Percentiles rank a stretch among this genome's conserved stretches.
phyloP scores from a whole-genome alignment of 1,140 invertebrate species.

The Philaenus spumarius region DNA sequence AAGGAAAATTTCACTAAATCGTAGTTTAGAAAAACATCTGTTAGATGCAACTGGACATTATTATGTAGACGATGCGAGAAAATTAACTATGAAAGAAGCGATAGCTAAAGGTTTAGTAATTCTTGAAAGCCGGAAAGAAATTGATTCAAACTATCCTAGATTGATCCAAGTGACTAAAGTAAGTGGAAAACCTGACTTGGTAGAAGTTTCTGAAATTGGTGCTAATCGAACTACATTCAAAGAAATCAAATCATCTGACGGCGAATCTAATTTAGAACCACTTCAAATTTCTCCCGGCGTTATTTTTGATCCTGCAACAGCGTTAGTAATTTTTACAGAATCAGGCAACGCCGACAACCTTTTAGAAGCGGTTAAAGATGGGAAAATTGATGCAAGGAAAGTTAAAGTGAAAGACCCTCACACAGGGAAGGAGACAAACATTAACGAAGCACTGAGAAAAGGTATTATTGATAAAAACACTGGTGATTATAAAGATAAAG shows the following conservation, averaged over 20 bases:
- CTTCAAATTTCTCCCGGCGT: constrained; percentile 58
- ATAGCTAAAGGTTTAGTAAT: constrained; percentile 60
- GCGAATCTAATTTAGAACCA: constrained; percentile 50
- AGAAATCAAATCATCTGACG: constrained; percentile 43
- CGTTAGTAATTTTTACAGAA: constrained; percentile 62
- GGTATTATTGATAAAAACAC: constrained; percentile 68
- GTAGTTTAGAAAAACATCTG: constrained; percentile 70
- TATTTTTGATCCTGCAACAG: constrained; percentile 67
- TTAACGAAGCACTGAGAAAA: constrained; percentile 67
- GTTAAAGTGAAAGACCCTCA: constrained; percentile 69
- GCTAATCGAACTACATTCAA: constrained; percentile 37
- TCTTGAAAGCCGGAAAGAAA: constrained; percentile 46
- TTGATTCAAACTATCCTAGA: constrained; percentile 45
- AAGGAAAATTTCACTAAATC: constrained; percentile 59
- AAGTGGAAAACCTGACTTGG: constrained; percentile 54
- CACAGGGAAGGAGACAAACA: constrained; percentile 58
- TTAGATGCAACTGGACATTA: constrained; percentile 73
- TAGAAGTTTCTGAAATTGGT: constrained; percentile 46
- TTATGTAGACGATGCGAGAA: constrained; percentile 41
- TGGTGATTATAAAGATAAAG: constrained; percentile 57
- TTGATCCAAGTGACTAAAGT: constrained; percentile 55
- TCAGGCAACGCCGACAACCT: constrained; percentile 59
- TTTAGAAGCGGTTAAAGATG: constrained; percentile 58
- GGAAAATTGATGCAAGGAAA: constrained; percentile 54
- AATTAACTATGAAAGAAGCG: constrained; percentile 70